Base-by-base conservation (phyloP, 2,113 vertebrate genomes). In the Aegithalos caudatus region DNA sequence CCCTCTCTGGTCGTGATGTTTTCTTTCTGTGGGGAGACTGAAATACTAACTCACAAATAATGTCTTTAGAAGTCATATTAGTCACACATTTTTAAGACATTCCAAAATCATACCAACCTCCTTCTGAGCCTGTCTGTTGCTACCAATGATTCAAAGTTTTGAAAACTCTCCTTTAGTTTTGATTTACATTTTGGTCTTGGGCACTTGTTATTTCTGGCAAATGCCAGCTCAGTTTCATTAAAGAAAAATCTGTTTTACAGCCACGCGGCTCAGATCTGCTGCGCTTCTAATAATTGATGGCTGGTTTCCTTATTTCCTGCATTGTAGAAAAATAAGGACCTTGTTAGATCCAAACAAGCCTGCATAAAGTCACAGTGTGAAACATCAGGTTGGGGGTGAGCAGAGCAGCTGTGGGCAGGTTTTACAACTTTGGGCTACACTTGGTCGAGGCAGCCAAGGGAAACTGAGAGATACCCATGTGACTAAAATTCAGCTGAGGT, bases 81-180 rank as follows among this genome's bases (percentile, higher is more conserved):
- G 98, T 98, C 98, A 98, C 97, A 98, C 98, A 98, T 98, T 98
- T 98, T 98, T 98, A 98, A 98, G 98, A 98, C 95, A 97, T 98
- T 97, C 97, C 93, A 95, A 97, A 96, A 97, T 97, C 97, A 90
- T 98, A 90, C 96, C 97, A 98, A 97, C 89, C 94, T 96, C 95
- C 94, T 97, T 86, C 92, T 91, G 91, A 95, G 86, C 89, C 95
- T 96, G 88, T 97, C 90, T 95, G 94, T 94, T 95, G 97, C 97
- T 98, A 97, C 96, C 95, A 82, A 96, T 97, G 98, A 98, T 98
- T 98, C 95, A 97, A 86, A 96, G 93, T 94, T 95, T 97, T 98
- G 97, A 98, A 95, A 96, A 91, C 76, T 95, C 98, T 98, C 98
- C 97, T 97, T 95, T 93, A 97, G 92, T 97, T 98, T 97, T 98